Conservation (phyloP, 2,888 invertebrate genomes). For the Itoplectis maculator region DNA sequence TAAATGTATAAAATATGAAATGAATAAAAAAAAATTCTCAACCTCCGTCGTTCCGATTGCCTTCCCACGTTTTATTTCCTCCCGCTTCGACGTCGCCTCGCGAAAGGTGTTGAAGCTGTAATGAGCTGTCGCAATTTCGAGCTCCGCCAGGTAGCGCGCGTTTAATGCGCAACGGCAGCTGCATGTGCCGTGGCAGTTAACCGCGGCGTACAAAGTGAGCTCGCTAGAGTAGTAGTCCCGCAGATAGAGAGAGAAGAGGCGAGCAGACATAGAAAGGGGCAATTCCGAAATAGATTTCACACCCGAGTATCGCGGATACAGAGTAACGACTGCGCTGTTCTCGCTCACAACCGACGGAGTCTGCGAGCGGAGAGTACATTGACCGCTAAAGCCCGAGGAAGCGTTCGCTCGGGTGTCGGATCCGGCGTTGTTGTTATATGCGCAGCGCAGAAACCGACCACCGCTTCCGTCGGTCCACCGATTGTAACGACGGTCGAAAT, state of each 20-base stretch:
- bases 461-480: not conserved
- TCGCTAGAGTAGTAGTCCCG: too few species aligned
- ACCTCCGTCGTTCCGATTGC: too few species aligned
- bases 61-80: not conserved
- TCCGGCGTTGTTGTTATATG: not conserved
- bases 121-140: not conserved
- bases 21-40: too few species aligned
- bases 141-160: not conserved
- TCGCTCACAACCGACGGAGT: conserved; percentile 4
- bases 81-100: not conserved
- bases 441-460: not conserved
- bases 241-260: not conserved
- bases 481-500: not conserved
- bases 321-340: conserved; percentile 50
- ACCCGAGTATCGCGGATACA: conserved; percentile 53
- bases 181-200: not conserved
- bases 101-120: not conserved
- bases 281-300: conserved; percentile 63
- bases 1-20: too few species aligned
- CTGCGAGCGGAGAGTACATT: conserved; percentile 31
- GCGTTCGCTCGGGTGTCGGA: conserved; percentile 3
- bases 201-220: not conserved
- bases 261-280: conserved; percentile 18
- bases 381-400: conserved; percentile 10
- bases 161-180: not conserved